These are phyloP conservation scores for Sphaerophoria rueppellii DNA, from an alignment of 2,888 invertebrate genomes.

Conservation along the genomic window DNA sequence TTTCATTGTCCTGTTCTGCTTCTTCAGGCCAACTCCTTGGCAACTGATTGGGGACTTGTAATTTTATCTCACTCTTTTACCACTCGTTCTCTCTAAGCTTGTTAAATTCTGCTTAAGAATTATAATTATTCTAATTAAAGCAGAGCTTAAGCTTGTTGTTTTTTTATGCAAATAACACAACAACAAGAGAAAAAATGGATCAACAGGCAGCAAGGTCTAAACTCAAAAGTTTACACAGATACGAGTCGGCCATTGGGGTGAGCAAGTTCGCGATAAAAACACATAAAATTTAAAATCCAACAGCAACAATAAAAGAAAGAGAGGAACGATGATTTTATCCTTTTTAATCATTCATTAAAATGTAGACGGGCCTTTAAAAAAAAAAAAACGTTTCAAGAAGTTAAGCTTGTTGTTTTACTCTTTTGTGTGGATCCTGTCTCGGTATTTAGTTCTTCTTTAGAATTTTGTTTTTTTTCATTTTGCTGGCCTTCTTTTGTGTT, in stretches of 20 bases:
- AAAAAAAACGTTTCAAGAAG: slow-evolving; percentile 63
- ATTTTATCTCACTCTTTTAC: slow-evolving; percentile 7
- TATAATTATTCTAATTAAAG: slow-evolving; percentile 65
- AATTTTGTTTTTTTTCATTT: neutral
- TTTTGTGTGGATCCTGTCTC: slow-evolving; percentile 41
- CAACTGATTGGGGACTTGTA: neutral
- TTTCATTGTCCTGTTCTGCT: slow-evolving; percentile 8
- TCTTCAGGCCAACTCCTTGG: slow-evolving; percentile 8
- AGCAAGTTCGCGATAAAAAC: neutral
- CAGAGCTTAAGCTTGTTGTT: slow-evolving; percentile 26
- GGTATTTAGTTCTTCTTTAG: slow-evolving; percentile 25
- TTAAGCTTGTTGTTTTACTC: slow-evolving; percentile 34
- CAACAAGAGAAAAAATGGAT: slow-evolving; percentile 14
- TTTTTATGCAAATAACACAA: slow-evolving; percentile 48
- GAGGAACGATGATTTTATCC: slow-evolving; percentile 46
- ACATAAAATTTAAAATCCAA: slow-evolving; percentile 1
- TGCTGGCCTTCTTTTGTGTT: neutral
- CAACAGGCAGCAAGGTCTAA: neutral
- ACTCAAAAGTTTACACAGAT: neutral
- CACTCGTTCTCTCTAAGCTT: neutral
- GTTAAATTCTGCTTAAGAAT: slow-evolving; percentile 39
- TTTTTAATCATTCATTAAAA: slow-evolving; percentile 73
- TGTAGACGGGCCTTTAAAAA: slow-evolving; percentile 61
- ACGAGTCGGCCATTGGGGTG: neutral
- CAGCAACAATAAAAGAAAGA: neutral